A percentile compares a stretch with the other conserved stretches of the same genome.
phyloP scores from a whole-genome alignment of 2,113 vertebrate species.

The Atrichornis clamosus region DNA sequence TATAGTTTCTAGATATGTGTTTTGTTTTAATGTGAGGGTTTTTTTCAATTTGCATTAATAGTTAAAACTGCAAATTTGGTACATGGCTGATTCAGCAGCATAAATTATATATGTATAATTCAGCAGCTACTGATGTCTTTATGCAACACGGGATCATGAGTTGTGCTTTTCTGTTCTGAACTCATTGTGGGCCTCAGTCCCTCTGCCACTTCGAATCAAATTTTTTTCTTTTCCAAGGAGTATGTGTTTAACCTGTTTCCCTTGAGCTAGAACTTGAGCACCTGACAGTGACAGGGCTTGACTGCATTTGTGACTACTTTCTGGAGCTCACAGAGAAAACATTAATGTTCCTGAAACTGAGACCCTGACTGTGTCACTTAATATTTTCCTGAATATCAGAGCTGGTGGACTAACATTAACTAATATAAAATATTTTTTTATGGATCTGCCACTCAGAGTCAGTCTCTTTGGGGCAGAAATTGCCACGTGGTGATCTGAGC shows the following conservation, averaged over 20 bases:
- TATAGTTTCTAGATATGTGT: not conserved
- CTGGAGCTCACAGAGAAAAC: not conserved
- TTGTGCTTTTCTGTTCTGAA: not conserved
- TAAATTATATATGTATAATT: not conserved
- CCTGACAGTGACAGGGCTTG: not conserved
- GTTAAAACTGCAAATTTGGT: not conserved
- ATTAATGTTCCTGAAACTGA: not conserved
- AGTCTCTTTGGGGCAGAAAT: not conserved
- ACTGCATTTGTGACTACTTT: not conserved
- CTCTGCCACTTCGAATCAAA: not conserved
- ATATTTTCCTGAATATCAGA: not conserved
- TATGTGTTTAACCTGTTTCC: not conserved
- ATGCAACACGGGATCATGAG: not conserved
- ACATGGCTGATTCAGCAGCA: not conserved
- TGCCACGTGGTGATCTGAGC: rapidly evolving
- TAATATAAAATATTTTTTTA: not conserved
- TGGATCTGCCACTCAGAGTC: not conserved
- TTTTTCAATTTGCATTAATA: not conserved
- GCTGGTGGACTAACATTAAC: not conserved
- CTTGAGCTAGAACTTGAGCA: not conserved
- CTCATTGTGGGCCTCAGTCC: not conserved
- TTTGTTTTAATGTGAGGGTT: not conserved
- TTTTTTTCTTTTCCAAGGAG: not conserved
- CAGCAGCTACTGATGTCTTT: not conserved
- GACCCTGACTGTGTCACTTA: not conserved